Evolutionary conservation across 2,113 vertebrate species (phyloP), one percentile per base, ranked within the genome.

Genomic region (Psettodes erumei): DNA sequence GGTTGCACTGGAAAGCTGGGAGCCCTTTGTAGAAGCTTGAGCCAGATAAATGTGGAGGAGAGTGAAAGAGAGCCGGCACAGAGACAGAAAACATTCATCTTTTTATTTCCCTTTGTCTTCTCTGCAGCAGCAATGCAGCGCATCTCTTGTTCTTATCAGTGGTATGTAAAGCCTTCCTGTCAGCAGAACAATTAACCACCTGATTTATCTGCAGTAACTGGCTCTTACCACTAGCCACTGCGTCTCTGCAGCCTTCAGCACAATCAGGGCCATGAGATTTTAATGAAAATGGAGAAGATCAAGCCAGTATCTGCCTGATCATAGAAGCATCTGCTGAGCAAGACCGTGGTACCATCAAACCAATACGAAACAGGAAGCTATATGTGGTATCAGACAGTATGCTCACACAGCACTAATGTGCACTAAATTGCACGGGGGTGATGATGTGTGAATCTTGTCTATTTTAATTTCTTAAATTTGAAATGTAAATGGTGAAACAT

Each of bases 151-250:
- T 68, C 21, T n/a, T 28, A 30, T 62, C 43, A 33, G 48, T 10
- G 61, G 30, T 75, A 35, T 75, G 18, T 35, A 2, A 83, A 10
- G 8, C 15, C 6, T 75, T 74, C 30, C 68, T 76, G 71, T 72
- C 75, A 66, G 68, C 60, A 58, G 32, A 86, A 81, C 71, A 77
- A 65, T 82, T 69, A 75, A 78, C 78, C 79, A 70, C 42, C 1
- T 74, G 61, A 71, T 74, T 35, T 77, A 75, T 85, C 77, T 76
- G n/a, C 27, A 47, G 2, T 47, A 16, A 5, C 30, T 40, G 8
- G 19, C 38, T 13, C 35, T 19, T 55, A 79, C 62, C 60, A 60
- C 59, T 50, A 8, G 35, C 61, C 19, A 7, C 30, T 45, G 45
- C 2, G 13, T 12, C 21, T 35, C 35, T 30, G 8, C 66, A 50